Percentiles rank a stretch among this genome's conserved stretches.
Conservation (phyloP, 1,140 invertebrate species). For the Ruditapes philippinarum region DNA sequence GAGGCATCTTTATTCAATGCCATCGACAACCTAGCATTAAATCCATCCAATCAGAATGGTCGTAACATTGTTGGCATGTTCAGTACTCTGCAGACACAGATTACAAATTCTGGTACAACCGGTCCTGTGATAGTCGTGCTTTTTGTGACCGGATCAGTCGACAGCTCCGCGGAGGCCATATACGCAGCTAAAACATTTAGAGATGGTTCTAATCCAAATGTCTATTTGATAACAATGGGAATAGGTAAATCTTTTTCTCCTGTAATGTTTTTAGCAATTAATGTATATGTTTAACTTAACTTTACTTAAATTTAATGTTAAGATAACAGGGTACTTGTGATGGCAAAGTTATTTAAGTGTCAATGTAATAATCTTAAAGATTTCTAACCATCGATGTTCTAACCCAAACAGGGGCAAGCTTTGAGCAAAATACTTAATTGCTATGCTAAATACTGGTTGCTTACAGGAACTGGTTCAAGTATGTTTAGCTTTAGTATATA, state of each 20-base stretch:
- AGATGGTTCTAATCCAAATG: not conserved
- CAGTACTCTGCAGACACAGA: not conserved
- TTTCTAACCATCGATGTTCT: too few species aligned
- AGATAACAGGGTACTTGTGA: too few species aligned
- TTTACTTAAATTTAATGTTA: too few species aligned
- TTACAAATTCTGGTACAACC: not conserved
- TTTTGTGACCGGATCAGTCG: not conserved
- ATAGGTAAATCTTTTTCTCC: slow-evolving; percentile 24
- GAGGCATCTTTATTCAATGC: not conserved
- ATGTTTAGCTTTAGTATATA: too few species aligned
- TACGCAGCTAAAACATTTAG: not conserved
- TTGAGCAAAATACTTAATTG: too few species aligned
- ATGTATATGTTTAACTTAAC: too few species aligned
- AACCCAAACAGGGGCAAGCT: too few species aligned
- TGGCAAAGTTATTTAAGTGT: too few species aligned
- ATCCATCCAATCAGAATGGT: not conserved
- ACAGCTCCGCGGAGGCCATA: not conserved
- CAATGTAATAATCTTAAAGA: too few species aligned
- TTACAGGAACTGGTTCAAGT: too few species aligned
- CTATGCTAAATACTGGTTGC: too few species aligned
- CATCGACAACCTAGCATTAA: not conserved
- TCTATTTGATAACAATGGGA: not conserved
- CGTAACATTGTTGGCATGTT: not conserved
- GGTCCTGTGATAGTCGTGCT: slow-evolving; percentile 24
- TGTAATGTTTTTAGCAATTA: too few species aligned